Conservation (phyloP, 2,113 vertebrate species). For the Morone saxatilis region DNA sequence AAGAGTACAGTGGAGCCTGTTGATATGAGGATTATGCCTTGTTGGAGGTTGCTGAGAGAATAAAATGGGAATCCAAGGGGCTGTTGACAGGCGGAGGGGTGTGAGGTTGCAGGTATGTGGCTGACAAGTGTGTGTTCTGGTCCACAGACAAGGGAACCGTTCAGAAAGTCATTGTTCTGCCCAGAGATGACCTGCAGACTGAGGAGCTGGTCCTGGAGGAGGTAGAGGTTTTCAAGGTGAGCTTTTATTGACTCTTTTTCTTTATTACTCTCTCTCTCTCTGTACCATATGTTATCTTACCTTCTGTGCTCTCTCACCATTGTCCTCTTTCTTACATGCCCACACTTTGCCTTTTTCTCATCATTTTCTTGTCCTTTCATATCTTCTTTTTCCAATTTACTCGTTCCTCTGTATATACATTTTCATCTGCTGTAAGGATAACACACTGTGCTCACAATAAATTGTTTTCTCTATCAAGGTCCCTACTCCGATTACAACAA, state of each 20-base stretch:
- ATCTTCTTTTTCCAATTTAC: slow-evolving; percentile 1
- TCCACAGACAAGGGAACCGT: slow-evolving; percentile 93
- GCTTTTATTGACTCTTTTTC: neutral
- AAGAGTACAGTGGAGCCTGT: slow-evolving; percentile 43
- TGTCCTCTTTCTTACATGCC: neutral
- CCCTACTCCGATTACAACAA: slow-evolving; percentile 92
- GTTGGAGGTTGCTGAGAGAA: slow-evolving; percentile 50
- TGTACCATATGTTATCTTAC: neutral
- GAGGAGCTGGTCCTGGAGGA: slow-evolving; percentile 98
- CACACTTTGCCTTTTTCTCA: neutral
- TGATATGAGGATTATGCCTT: slow-evolving; percentile 61
- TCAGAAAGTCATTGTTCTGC: slow-evolving; percentile 98
- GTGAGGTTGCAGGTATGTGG: slow-evolving; percentile 46
- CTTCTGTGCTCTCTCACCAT: neutral
- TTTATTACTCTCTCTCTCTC: neutral
- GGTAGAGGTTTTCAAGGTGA: slow-evolving; percentile 97
- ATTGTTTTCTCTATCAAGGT: slow-evolving; percentile 83
- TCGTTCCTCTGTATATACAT: neutral
- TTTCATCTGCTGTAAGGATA: neutral
- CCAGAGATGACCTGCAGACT: slow-evolving; percentile 94
- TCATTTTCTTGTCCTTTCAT: neutral
- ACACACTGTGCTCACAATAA: slow-evolving; percentile 7
- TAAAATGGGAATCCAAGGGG: slow-evolving; percentile 41
- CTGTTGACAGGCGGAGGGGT: slow-evolving; percentile 37
- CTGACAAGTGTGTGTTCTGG: slow-evolving; percentile 61